Evolutionary conservation across 2,888 invertebrate species (phyloP).

Genomic region (Ochropleura leucogaster): DNA sequence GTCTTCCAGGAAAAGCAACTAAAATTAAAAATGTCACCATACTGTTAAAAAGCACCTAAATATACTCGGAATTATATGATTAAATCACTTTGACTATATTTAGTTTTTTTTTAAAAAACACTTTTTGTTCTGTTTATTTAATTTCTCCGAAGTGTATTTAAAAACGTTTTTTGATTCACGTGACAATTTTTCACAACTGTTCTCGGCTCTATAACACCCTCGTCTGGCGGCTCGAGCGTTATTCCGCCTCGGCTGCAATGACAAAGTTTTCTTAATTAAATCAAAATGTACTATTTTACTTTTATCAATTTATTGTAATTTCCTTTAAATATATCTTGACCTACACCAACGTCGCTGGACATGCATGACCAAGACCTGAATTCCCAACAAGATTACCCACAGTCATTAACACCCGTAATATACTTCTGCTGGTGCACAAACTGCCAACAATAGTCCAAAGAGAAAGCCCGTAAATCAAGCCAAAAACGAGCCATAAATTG

Average conservation of each 20-base stretch:
- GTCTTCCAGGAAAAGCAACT: background rate
- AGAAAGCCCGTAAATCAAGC: constrained; percentile 81
- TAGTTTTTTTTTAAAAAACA: no score
- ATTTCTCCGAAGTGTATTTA: no score
- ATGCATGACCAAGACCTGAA: background rate
- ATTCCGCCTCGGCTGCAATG: no score
- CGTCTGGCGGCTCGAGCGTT: no score
- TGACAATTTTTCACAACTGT: no score
- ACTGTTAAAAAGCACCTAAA: background rate
- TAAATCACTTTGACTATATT: no score
- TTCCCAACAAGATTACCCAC: background rate
- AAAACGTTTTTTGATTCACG: no score
- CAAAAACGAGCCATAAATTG: constrained; percentile 79
- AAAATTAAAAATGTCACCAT: background rate
- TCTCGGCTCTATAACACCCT: no score
- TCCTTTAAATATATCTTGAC: background rate
- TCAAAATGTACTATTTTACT: background rate
- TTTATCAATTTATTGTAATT: no score
- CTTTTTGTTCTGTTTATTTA: no score
- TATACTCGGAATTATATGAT: no score
- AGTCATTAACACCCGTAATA: constrained; percentile 3
- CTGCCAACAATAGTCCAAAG: constrained; percentile 59
- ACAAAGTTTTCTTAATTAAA: no score
- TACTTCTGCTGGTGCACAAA: constrained; percentile 38
- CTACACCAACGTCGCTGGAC: background rate